Conservation (phyloP, 2,797 vertebrate species). For the Loris lydekkerianus region DNA sequence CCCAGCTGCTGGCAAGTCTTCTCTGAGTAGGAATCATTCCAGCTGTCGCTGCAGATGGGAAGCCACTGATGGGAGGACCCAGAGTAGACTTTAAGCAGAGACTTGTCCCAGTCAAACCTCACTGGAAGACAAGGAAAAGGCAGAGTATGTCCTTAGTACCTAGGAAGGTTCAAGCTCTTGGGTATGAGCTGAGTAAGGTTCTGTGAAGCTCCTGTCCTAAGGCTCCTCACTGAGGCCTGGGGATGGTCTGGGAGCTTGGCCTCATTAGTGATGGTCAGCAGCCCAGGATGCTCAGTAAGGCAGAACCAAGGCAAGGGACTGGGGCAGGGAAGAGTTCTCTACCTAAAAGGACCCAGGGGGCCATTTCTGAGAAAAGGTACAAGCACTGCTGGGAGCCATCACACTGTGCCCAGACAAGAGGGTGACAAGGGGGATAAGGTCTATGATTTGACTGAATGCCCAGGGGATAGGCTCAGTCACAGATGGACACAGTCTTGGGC, state of each 20-base stretch:
- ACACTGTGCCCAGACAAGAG: not conserved
- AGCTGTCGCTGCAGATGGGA: conserved; percentile 91
- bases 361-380: not conserved
- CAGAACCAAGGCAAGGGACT: not conserved
- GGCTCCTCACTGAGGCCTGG: not conserved
- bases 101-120: conserved; percentile 87
- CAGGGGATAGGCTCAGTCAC: not conserved
- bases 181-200: not conserved
- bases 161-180: not conserved
- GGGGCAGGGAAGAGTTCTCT: not conserved
- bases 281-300: not conserved
- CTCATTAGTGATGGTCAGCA: not conserved
- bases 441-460: not conserved
- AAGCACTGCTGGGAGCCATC: not conserved
- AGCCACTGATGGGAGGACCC: conserved; percentile 90
- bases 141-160: not conserved
- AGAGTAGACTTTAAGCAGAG: conserved; percentile 91
- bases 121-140: conserved; percentile 87
- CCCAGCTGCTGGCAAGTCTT: conserved; percentile 93
- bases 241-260: not conserved
- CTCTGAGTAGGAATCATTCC: conserved; percentile 88
- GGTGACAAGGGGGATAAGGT: not conserved
- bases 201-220: not conserved
- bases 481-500: not conserved
- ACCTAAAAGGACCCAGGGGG: too few species aligned